Base-by-base conservation (phyloP, 2,888 invertebrate species). In the Listrodromus nycthemerus region DNA sequence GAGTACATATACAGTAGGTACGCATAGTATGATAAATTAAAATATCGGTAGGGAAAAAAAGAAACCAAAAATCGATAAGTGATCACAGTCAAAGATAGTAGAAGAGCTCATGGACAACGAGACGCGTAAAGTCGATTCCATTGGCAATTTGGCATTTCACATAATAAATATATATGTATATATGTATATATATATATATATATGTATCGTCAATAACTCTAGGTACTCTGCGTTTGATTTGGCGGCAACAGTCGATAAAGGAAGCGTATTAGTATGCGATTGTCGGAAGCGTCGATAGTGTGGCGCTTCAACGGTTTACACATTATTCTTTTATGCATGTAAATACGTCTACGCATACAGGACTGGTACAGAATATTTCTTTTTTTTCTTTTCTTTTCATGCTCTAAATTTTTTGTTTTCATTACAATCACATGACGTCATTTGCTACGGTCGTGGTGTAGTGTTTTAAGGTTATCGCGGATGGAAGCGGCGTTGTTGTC, bases 21-120 rank as follows among this genome's bases (percentile, higher is more conserved):
- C 65, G 45, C 61, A 73, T 48, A 48, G 69, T 69, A 55, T 37
- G 33, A 75, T 50, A 65, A 74, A 65, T 13, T 21, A 71, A 71
- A 58, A 69, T 48, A 63, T 48, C 27, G 30, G 19, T 19, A 7
- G 41, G 37, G 16, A 67, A 76, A 66, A 58, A 65, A 67, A 8
- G 19, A 8, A 30, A 41, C 63, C 63, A 63, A 63, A 74, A 75
- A 66, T 41, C 37, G 37, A 75, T 66, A 65, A 70, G n/a, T 75
- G 52, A 77, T 82, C 81, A 82, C 81, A 82, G 81, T 76, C 81
- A 77, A 82, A 71, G 58, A 77, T 82, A 76, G 76, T 82, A 82
- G 41, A 30, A 63, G 50, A 63, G 65, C 48, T 50, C 65, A 16
- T 5, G 70, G 67, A 69, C 8, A 37, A 52, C 70, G 67, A 50